Base-by-base conservation (phyloP, 2,797 vertebrate genomes). In the Orestias chungarensis region DNA sequence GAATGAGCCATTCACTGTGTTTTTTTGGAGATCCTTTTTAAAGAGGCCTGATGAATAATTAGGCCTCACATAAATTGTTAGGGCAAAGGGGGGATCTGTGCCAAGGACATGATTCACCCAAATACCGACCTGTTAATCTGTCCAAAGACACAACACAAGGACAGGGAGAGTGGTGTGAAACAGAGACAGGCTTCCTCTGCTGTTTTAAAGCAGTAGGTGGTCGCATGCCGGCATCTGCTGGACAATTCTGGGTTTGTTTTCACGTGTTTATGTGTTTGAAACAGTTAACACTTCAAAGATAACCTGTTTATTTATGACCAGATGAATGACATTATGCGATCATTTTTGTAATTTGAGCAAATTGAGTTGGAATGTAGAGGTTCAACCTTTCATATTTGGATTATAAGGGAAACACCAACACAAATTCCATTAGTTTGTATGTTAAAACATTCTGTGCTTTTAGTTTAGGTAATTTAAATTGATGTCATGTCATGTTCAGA, bases 111-210 rank as follows among this genome's bases (percentile, higher is more conserved):
- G 71, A 64, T 83, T 79, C 78, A 77, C 54, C 73, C 79, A 82
- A 86, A 83, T 76, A 76, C 75, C 68, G 82, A 27, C 61, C 52
- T 88, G 78, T 78, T 86, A 79, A 86, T 86, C 76, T 85, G 73
- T 81, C 33, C 6, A 20, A 12, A 74, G 80, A 62, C 76, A 67
- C 1, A 82, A 81, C 82, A 76, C 67, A 64, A 47, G 1, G 3
- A 12, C 68, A 43, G 40, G 2, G 47, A 55, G 27, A 40, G 33
- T 9, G 65, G 15, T 47, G 54, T 64, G n/a, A 76, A 35, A 55
- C 50, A 15, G 0, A 6, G 43, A 70, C 46, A 3, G 33, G 20
- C 27, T 40, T 0, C 54, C 1, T 5, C 40, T 54, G 38, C 17
- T 71, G 31, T n/a, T 46, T 57, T 3, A 5, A 4, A 15, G 31